Percentiles rank a stretch among this genome's conserved stretches.
These are phyloP conservation scores for Pachycephus smyrnensis DNA, from an alignment of 2,888 invertebrate species.

Conservation along the genomic window DNA sequence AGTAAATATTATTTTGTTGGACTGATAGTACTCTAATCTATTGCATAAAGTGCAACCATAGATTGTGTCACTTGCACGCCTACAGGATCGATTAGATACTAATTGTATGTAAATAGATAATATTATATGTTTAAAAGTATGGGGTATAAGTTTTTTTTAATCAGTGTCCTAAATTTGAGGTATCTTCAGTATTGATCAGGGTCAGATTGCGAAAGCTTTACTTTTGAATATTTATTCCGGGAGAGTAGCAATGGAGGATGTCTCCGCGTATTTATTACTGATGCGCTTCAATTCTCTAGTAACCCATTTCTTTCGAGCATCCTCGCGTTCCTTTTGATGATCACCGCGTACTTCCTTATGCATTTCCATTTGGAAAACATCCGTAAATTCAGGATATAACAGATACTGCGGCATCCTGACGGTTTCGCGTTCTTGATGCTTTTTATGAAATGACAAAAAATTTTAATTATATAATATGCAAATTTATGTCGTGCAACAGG, in stretches of 20 bases:
- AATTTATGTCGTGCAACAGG: background rate
- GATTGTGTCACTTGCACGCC: background rate
- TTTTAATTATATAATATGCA: background rate
- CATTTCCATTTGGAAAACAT: slow-evolving; percentile 35
- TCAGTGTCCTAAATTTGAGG: background rate
- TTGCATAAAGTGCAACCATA: background rate
- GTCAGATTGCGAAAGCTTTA: background rate
- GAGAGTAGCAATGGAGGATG: slow-evolving; percentile 37
- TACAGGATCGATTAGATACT: background rate
- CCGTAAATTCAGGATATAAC: slow-evolving; percentile 30
- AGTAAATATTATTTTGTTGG: background rate
- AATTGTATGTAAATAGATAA: background rate
- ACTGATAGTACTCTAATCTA: background rate
- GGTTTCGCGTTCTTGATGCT: slow-evolving; percentile 24
- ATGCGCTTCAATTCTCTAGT: slow-evolving; percentile 44
- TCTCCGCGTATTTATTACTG: slow-evolving; percentile 34
- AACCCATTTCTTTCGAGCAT: slow-evolving; percentile 51
- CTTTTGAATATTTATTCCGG: slow-evolving; percentile 20
- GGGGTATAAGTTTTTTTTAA: background rate
- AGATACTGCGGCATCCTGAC: slow-evolving; percentile 38
- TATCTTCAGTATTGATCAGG: background rate
- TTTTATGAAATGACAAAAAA: background rate
- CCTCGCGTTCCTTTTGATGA: slow-evolving; percentile 35
- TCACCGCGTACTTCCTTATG: slow-evolving; percentile 21
- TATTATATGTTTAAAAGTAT: background rate